Conservation (phyloP, 2,797 vertebrate species). For the Vireo griseus region DNA sequence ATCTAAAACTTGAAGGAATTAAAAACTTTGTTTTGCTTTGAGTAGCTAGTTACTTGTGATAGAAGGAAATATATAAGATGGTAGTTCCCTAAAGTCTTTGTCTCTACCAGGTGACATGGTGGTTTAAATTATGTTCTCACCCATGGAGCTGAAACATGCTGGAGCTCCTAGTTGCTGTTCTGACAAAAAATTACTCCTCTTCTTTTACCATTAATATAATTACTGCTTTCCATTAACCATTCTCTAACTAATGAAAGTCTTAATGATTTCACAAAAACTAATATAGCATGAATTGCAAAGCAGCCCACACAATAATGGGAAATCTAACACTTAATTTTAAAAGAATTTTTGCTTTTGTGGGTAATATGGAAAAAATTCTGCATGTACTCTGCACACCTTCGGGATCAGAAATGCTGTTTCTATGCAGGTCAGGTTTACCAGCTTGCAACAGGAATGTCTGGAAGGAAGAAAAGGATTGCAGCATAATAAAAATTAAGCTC, state of each 20-base stretch:
- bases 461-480: neutral
- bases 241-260: neutral
- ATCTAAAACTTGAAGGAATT: neutral
- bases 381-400: neutral
- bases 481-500: neutral
- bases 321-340: neutral
- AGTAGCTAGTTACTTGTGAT: neutral
- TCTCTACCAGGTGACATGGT: neutral
- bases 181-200: neutral
- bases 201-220: neutral
- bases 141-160: neutral
- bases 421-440: neutral
- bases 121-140: neutral
- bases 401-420: neutral
- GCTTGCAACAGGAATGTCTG: neutral
- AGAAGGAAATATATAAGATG: neutral
- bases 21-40: neutral
- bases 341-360: neutral
- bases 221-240: neutral
- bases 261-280: neutral
- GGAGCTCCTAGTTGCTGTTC: neutral
- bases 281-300: neutral
- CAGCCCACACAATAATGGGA: neutral
- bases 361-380: neutral
- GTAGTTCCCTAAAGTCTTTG: neutral